phyloP scores from a whole-genome alignment of 2,888 invertebrate genomes.

The Tenthredo scrophulariae region DNA sequence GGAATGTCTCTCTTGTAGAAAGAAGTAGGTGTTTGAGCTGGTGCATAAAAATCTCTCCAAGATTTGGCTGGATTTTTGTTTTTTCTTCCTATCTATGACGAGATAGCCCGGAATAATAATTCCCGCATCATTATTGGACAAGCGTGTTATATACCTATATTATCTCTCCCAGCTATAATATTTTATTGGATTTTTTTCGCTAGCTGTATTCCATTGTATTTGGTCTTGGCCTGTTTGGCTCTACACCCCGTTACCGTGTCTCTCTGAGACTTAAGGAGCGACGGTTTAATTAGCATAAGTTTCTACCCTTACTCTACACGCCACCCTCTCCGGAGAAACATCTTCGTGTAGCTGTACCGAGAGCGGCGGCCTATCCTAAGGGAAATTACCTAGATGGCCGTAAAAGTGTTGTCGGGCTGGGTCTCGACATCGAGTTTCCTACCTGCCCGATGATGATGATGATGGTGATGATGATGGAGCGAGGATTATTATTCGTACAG shows the following conservation, averaged over 20 bases:
- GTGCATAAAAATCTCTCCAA: too few species aligned
- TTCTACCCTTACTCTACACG: background rate
- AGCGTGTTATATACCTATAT: background rate
- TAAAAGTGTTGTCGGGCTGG: constrained; percentile 23
- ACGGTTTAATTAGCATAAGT: constrained; percentile 53
- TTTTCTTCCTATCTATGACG: background rate
- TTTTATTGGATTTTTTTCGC: background rate
- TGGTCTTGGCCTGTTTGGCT: constrained; percentile 34
- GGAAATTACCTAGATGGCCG: constrained; percentile 49
- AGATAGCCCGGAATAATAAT: background rate
- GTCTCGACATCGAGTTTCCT: constrained; percentile 31
- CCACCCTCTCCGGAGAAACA: constrained; percentile 24
- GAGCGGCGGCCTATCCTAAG: constrained; percentile 45
- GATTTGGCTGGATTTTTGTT: background rate
- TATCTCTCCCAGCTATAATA: background rate
- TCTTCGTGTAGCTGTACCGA: constrained; percentile 37
- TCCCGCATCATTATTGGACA: background rate
- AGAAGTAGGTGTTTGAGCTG: too few species aligned
- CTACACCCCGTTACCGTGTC: background rate
- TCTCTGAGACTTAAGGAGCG: constrained; percentile 10
- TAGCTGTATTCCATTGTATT: constrained; percentile 17
- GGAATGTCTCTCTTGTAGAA: background rate
- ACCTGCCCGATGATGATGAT: constrained; percentile 22
- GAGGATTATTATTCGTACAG: constrained; percentile 38
- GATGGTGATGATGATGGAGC: constrained; percentile 45